phyloP scores from a whole-genome alignment of 2,113 vertebrate genomes.

The Dissostichus mawsoni region DNA sequence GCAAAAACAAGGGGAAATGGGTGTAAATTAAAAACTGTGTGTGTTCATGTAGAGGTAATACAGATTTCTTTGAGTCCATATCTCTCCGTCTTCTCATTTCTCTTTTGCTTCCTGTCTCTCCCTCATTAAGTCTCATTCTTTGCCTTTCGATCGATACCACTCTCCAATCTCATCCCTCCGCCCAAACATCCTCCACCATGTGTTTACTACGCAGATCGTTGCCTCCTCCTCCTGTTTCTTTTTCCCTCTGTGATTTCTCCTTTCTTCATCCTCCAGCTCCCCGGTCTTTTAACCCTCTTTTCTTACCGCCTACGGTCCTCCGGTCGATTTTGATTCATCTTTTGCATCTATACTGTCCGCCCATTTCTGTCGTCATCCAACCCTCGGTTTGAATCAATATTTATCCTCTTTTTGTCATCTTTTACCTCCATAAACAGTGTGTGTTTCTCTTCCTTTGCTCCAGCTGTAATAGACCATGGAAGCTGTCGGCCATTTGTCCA shows the following conservation, averaged over 20 bases:
- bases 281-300: conserved; percentile 13
- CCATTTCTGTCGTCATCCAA: background rate
- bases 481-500: background rate
- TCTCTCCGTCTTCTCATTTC: background rate
- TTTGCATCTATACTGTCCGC: background rate
- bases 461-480: no score
- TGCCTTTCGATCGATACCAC: conserved; percentile 59
- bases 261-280: conserved; percentile 38
- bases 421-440: background rate
- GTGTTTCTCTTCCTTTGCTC: background rate
- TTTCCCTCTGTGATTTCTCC: conserved; percentile 13
- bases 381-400: background rate
- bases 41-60: background rate
- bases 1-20: background rate
- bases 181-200: conserved; percentile 17
- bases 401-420: background rate
- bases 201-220: conserved; percentile 53
- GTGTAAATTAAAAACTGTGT: background rate
- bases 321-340: conserved; percentile 25
- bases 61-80: background rate
- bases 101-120: background rate
- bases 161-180: conserved; percentile 47
- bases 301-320: conserved; percentile 21
- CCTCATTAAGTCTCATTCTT: conserved; percentile 58
- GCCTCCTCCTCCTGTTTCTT: conserved; percentile 18